These are phyloP conservation scores for Pyrgus malvae DNA, from an alignment of 2,888 invertebrate species.

Conservation along the genomic window DNA sequence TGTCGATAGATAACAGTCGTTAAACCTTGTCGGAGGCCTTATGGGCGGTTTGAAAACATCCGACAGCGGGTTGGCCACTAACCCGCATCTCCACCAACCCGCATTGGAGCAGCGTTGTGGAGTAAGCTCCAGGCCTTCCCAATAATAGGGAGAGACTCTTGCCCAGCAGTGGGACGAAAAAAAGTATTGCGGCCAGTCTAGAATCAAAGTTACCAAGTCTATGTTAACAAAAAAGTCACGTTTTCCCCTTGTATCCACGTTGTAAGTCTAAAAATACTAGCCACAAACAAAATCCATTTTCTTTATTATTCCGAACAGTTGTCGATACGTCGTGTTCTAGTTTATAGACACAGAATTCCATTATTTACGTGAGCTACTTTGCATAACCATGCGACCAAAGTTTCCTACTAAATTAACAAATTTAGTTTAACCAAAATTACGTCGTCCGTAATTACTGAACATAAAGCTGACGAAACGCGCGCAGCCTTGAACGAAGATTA, in stretches of 20 bases:
- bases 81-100: too few species aligned
- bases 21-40: too few species aligned
- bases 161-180: too few species aligned
- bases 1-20: too few species aligned
- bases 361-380: constrained; percentile 19
- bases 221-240: constrained; percentile 6
- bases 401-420: background rate
- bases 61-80: too few species aligned
- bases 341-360: constrained; percentile 2
- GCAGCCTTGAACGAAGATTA: background rate
- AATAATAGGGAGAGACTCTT: too few species aligned
- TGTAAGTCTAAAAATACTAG: constrained; percentile 19
- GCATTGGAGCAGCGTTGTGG: too few species aligned
- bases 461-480: constrained; percentile 3
- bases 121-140: too few species aligned
- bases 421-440: constrained; percentile 14
- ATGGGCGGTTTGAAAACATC: too few species aligned
- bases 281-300: constrained; percentile 11
- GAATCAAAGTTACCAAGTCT: background rate
- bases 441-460: constrained; percentile 1
- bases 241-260: background rate
- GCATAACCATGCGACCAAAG: constrained; percentile 6
- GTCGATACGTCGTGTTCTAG: too few species aligned
- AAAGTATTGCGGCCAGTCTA: background rate
- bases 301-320: constrained; percentile 12